Evolutionary conservation across 1,140 invertebrate species (phyloP), one percentile per base, ranked within the genome.

Genomic region (Drosophila burlai): DNA sequence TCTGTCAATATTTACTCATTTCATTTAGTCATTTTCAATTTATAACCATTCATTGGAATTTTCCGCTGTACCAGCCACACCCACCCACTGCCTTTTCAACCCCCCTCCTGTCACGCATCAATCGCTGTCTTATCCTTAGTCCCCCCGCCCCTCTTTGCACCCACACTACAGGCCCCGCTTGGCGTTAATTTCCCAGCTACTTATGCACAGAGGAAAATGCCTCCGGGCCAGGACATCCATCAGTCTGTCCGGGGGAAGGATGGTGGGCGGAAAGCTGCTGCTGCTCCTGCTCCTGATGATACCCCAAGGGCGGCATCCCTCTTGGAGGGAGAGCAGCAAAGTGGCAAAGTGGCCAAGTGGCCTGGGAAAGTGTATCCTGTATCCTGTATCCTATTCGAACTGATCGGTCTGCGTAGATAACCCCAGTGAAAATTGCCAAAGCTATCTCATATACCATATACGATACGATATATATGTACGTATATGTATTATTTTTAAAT

Each of bases 1-100:
- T 90, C 80, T 82, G 85, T 90, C 85, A 90, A 90, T 90, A 90
- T 90, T 91, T 89, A 89, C 81, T 73, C 85, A 90, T 89, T 89
- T 89, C 85, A 89, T 89, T 89, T 82, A 90, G 67, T 91, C 86
- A 90, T 72, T 91, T 91, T 90, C 79, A 91, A 90, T 90, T 90
- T 90, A 90, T 90, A 85, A 72, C 79, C 86, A 90, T 90, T 90
- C 83, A 85, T 73, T 91, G 80, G 89, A 90, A 90, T 84, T 84
- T 86, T 50, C 38, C 24, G 16, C 18, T 24, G 10, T n/a, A 26
- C 47, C 24, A 38, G 36, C 4, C 11, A 29, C 29, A 31, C 31
- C 31, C 26, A 3, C 16, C 26, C 52, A 31, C 11, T 36, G n/a
- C 11, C 50, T 15, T 31, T 21, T 11, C 18, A 2, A 4, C 31